Evolutionary conservation across 2,113 vertebrate species (phyloP), one percentile per base, ranked within the genome.

Genomic region (Tiliqua scincoides): DNA sequence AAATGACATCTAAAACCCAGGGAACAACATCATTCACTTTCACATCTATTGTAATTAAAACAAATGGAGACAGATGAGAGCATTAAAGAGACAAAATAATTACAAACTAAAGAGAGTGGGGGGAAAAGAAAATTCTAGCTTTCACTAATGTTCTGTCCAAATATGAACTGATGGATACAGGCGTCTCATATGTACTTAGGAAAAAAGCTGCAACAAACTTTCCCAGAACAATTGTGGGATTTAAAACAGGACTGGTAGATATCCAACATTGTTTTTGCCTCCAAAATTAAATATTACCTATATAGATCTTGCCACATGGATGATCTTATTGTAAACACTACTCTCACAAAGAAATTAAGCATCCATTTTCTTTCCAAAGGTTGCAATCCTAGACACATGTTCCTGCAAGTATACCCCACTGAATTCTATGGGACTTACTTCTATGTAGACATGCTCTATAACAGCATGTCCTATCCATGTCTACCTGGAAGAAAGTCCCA

Each of bases 1-100:
- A 96, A 94, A 99, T 96, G 73, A 97, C 89, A 68, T 97, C 98
- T 85, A 99, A 93, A 72, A 98, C 97, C 98, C 98, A 99, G 10
- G 97, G 97, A 73, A 99, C 98, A 75, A 98, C 95, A 0, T 99
- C 99, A 89, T 99, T 99, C 88, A 93, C 97, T 94, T 97, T 98
- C 87, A 96, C 90, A 95, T 97, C 98, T 99, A 37, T 54, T 32
- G 3, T 1, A 85, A 88, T 83, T 65, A 84, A 75, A n/a, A 93
- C 7, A 87, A 78, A 88, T 0, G 11, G 2, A 17, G 21, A 43
- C 1, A 11, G 20, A 35, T 48, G 1, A 1, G 4, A 62, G 37
- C n/a, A n/a, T n/a, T n/a, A n/a, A n/a, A 63, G 2, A 86, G 0
- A 0, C 20, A n/a, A 25, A 67, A 84, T 70, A 71, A 63, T 68